A percentile compares a stretch with the other conserved stretches of the same genome.
These are phyloP conservation scores for Microdon myrmicae DNA, from an alignment of 2,888 invertebrate genomes.

Conservation along the genomic window DNA sequence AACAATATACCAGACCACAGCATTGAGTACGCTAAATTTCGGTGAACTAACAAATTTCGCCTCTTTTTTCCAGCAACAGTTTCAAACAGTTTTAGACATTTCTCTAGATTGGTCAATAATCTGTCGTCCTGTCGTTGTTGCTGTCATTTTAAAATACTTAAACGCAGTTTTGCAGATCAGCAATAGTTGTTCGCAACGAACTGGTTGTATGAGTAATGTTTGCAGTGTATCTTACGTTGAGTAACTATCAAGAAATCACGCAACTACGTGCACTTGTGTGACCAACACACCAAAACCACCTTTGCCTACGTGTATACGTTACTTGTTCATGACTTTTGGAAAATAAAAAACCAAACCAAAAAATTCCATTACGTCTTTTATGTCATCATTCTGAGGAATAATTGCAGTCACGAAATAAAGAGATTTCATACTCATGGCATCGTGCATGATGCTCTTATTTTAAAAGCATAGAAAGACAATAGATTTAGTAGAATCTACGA, in stretches of 20 bases:
- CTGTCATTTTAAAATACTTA: too few species aligned
- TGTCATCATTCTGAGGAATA: conserved; percentile 5
- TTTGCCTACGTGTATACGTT: conserved; percentile 19
- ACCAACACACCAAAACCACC: conserved; percentile 3
- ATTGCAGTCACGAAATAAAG: too few species aligned
- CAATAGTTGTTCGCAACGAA: conserved; percentile 26
- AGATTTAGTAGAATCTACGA: conserved; percentile 3
- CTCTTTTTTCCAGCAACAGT: too few species aligned
- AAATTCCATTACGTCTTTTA: conserved; percentile 22
- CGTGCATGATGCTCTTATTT: neutral
- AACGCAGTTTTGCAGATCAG: conserved; percentile 16
- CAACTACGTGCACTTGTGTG: conserved; percentile 37
- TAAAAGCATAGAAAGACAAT: neutral
- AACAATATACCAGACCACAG: too few species aligned
- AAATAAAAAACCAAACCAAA: conserved; percentile 7
- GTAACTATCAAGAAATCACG: conserved; percentile 27
- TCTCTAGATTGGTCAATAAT: too few species aligned
- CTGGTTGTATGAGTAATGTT: conserved; percentile 38
- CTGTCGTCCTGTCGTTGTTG: too few species aligned
- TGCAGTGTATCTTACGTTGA: conserved; percentile 33
- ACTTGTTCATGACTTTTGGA: conserved; percentile 22
- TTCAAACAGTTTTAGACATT: too few species aligned
- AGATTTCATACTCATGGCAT: neutral
- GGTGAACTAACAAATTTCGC: too few species aligned
- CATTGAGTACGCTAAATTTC: too few species aligned